Percentiles rank a stretch among this genome's conserved stretches.
Conservation (phyloP, 1,140 invertebrate species). For the Brachionus sp. region DNA sequence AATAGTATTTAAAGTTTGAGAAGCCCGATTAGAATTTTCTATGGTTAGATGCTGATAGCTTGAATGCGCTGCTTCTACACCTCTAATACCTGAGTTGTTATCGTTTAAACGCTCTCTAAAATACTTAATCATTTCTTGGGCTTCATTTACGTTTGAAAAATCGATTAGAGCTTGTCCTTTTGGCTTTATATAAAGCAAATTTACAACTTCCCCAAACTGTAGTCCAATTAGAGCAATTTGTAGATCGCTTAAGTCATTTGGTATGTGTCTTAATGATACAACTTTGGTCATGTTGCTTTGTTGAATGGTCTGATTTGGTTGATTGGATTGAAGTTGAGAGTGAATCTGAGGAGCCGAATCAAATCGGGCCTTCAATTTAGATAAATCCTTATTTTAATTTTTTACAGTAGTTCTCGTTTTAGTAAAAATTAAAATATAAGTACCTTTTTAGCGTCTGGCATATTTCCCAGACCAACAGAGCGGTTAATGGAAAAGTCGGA, state of each 20-base stretch:
- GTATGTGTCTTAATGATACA: constrained; percentile 96
- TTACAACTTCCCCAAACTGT: constrained; percentile 91
- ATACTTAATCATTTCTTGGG: constrained; percentile 76
- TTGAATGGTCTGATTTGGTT: not conserved
- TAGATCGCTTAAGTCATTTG: constrained; percentile 88
- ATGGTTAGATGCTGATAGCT: constrained; percentile 67
- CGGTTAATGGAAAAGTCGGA: not conserved
- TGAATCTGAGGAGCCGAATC: not conserved
- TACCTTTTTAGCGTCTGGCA: constrained; percentile 43
- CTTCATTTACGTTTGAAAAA: constrained; percentile 86
- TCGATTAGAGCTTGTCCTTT: constrained; percentile 98
- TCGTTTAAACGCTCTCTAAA: constrained; percentile 77
- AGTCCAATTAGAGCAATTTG: constrained; percentile 94
- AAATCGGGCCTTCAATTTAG: constrained; percentile 42
- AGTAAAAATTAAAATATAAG: not conserved
- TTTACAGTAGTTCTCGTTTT: not conserved
- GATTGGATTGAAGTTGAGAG: not conserved
- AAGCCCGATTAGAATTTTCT: constrained; percentile 93
- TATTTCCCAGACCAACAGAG: not conserved
- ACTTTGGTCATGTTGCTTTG: constrained; percentile 62
- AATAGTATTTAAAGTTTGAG: constrained; percentile 55
- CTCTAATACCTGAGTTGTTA: constrained; percentile 77
- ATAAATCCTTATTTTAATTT: constrained; percentile 37
- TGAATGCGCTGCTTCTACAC: constrained; percentile 38
- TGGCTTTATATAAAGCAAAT: constrained; percentile 89